Base-by-base conservation (phyloP, 2,113 vertebrate genomes). In the Chrysochloris asiatica region DNA sequence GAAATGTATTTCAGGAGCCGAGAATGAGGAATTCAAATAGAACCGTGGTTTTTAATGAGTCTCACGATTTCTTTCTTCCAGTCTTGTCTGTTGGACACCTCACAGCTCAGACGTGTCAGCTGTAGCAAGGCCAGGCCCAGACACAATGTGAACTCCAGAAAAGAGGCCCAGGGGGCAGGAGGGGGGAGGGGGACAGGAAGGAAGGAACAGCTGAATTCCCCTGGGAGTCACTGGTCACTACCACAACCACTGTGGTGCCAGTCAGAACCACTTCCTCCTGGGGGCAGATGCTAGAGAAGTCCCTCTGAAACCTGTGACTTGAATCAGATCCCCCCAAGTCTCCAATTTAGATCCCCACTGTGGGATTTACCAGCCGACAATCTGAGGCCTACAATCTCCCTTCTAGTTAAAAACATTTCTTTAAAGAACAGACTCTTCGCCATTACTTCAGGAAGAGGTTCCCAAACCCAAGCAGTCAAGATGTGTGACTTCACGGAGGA, bases 1-100 rank as follows among this genome's bases (percentile, higher is more conserved):
- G 65, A 79, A 78, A 85, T 96, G 95, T 84, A 87, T 89, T 92
- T 93, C 59, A 48, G 43, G 88, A 93, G 17, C 76, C 78, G 84
- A 22, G 89, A 38, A 88, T 83, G 63, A 75, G 94, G 47, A 38
- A 75, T 59, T 33, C 43, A 90, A 94, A 89, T 81, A 92, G 63
- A 87, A 83, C 78, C 0, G 0, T 82, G 61, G 38, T 47, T 93
- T 59, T 83, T 80, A 86, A 89, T n/a, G 83, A 73, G 10, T 84
- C 71, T 78, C 17, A 0, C 41, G 36, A 1, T 54, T 48, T 67
- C 82, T 85, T 95, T 93, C 65, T 52, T 91, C 21, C 83, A 84
- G 81, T 26, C 72, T 28, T 93, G 78, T 78, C 89, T 91, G 33
- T 61, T 50, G 91, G 90, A 80, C 75, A 93, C 24, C 50, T 88